Base-by-base conservation (phyloP, 92 coral and sea anemone genomes). In the Palythoa caribaeorum region DNA sequence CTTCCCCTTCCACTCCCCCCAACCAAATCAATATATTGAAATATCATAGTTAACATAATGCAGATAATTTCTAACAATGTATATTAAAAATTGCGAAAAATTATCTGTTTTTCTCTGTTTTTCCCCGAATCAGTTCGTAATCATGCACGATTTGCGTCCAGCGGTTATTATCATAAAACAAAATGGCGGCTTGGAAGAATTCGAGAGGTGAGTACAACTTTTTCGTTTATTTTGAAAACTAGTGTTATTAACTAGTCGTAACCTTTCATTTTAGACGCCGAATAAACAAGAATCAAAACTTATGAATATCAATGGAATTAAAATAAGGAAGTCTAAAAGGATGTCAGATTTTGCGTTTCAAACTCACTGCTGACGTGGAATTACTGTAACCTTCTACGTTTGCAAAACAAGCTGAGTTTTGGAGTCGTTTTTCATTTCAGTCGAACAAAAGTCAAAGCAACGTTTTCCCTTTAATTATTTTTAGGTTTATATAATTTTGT, bases 161-260 rank as follows among this genome's bases (percentile, higher is more conserved):
- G 79, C 79, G 79, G 79, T 75, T 44, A 7, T 2, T 47, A 75
- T 38, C 20, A 75, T 2, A 11, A 53, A 77, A 54, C 83, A 77
- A 77, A 57, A 77, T 77, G 83, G 83, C 83, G 83, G 68, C 83
- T 13, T 77, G 83, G 83, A 77, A 66, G 39, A 77, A 77, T 35
- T 77, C 83, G 3, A 77, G 83, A 77, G 83, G 83, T 77, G 65
- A 53, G 83, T 62, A 47, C 48, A 77, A 50, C 3, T n/a, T 77
- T 77, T 76, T 75, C 81, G 39, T 38, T 9, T 77, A 21, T 50
- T 77, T 48, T 50, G 53, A n/a, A 6, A 12, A 38, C n/a, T 35
- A 52, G 9, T 20, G 63, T 28, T 48, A 8, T 47, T 5, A 59
- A 3, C 5, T 5, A 59, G 17, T 59, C 4, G 50, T 5, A 44